Evolutionary conservation across 2,113 vertebrate species (phyloP).

Genomic region (Salvator merianae): DNA sequence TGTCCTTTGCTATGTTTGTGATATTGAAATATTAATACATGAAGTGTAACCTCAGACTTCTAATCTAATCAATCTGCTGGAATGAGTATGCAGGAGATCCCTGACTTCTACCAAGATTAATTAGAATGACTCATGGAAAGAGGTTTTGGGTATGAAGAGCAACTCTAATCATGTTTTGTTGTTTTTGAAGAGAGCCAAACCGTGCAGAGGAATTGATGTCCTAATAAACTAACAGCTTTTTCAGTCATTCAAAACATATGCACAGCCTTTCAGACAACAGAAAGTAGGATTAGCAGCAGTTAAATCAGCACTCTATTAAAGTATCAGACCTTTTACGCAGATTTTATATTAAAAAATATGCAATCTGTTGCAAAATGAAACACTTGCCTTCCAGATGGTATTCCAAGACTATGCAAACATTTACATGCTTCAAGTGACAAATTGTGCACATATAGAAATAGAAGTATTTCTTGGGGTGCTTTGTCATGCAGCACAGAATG

Average conservation of each 20-base stretch:
- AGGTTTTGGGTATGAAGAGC: conserved; percentile 71
- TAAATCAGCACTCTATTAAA: conserved; percentile 81
- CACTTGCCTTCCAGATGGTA: conserved; percentile 80
- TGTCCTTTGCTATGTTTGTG: conserved; percentile 70
- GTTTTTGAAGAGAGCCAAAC: conserved; percentile 61
- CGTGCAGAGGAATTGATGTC: conserved; percentile 61
- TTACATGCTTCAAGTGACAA: conserved; percentile 67
- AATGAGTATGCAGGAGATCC: conserved; percentile 76
- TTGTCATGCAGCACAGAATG: conserved; percentile 55
- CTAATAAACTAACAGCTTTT: conserved; percentile 76
- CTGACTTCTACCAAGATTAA: conserved; percentile 83
- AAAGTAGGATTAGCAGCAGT: conserved; percentile 76
- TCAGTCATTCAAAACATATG: conserved; percentile 77
- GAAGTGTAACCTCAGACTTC: conserved; percentile 84
- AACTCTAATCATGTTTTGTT: conserved; percentile 54
- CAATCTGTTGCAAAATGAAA: conserved; percentile 81
- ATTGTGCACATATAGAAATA: conserved; percentile 58
- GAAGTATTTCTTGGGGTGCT: conserved; percentile 35
- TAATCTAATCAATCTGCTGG: conserved; percentile 83
- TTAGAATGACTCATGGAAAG: conserved; percentile 73
- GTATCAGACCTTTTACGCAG: conserved; percentile 76
- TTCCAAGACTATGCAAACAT: conserved; percentile 73
- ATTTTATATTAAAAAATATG: conserved; percentile 76
- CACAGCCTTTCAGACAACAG: conserved; percentile 78
- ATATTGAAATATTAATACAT: conserved; percentile 83